Evolutionary conservation across 2,113 vertebrate genomes (phyloP).

Genomic region (Oryzias curvinotus): DNA sequence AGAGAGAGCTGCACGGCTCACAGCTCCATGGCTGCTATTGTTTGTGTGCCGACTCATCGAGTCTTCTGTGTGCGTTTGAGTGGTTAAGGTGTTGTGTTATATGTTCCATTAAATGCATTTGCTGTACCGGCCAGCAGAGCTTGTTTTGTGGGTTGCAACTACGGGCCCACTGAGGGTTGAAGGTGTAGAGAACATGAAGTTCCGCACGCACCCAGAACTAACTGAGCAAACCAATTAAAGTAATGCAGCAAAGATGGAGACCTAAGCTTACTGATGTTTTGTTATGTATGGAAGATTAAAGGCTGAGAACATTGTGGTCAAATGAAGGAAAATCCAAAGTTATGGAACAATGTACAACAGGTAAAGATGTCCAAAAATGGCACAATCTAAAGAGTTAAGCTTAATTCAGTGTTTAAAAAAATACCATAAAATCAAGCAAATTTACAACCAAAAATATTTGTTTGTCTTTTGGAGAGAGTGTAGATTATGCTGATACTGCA

Average conservation of each 20-base stretch:
- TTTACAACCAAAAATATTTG: no score
- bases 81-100: conserved; percentile 3
- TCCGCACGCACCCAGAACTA: conserved; percentile 46
- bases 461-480: no score
- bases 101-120: conserved; percentile 1
- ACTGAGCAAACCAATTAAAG: conserved; percentile 25
- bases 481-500: no score
- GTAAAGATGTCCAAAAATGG: no score
- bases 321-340: no score
- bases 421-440: no score
- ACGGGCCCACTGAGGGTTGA: background rate
- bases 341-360: no score
- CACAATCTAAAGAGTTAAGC: no score
- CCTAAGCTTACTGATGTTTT: background rate
- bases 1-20: background rate
- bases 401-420: no score
- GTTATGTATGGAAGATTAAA: no score
- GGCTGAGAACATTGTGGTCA: no score
- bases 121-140: conserved; percentile 1
- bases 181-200: conserved; percentile 2
- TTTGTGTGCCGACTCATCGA: conserved; percentile 12
- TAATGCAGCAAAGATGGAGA: conserved; percentile 15
- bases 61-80: conserved; percentile 1
- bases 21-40: conserved; percentile 10
- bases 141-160: conserved; percentile 20